These are phyloP conservation scores for Manis pentadactyla DNA, from an alignment of 2,797 vertebrate genomes.

Conservation along the genomic window DNA sequence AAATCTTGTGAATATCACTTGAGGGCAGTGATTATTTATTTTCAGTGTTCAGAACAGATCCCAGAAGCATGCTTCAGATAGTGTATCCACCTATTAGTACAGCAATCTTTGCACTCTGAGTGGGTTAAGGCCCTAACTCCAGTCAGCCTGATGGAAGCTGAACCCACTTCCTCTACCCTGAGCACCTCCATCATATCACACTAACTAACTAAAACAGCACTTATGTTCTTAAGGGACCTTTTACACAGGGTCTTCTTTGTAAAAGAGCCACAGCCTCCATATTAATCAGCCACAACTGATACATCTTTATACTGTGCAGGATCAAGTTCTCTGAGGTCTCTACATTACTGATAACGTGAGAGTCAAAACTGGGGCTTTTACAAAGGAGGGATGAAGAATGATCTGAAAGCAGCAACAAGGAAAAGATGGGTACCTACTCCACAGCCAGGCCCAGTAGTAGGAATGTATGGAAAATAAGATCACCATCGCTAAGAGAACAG, in stretches of 20 bases:
- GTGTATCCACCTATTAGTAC: not conserved
- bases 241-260: constrained; percentile 1
- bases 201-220: not conserved
- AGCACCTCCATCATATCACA: not conserved
- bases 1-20: not conserved
- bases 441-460: not conserved
- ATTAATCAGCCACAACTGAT: not conserved
- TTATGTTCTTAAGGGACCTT: not conserved
- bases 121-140: not conserved
- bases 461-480: not conserved
- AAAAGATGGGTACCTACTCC: not conserved
- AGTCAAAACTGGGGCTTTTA: not conserved
- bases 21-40: not conserved
- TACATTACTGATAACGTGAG: not conserved
- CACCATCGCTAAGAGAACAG: not conserved
- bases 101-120: not conserved
- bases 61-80: not conserved
- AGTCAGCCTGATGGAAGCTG: not conserved
- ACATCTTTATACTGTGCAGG: not conserved
- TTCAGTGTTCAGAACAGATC: not conserved
- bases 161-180: not conserved
- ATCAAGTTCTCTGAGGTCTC: not conserved
- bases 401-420: constrained; percentile 5
- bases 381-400: not conserved
- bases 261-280: not conserved